These are phyloP conservation scores for Rugalucina vietnamica DNA, from an alignment of 2,888 invertebrate genomes.

Conservation along the genomic window DNA sequence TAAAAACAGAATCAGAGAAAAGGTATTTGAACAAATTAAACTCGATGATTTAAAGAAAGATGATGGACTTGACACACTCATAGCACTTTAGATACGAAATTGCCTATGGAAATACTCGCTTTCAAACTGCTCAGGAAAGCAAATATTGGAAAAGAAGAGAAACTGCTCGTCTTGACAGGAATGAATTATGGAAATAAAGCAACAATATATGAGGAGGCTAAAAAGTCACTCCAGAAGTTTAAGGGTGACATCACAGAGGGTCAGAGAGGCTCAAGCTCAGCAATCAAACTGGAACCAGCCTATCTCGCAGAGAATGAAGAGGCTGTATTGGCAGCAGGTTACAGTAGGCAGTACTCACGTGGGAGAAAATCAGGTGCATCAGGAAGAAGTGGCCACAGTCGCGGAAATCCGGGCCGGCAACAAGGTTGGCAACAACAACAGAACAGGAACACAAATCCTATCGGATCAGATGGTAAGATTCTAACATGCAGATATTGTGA, in stretches of 20 bases:
- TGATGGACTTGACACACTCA: too few species aligned
- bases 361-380: neutral
- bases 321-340: constrained; percentile 23
- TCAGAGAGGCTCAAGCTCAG: neutral
- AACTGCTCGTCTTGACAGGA: constrained; percentile 42
- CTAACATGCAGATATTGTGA: constrained; percentile 51
- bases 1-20: too few species aligned
- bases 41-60: too few species aligned
- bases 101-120: constrained; percentile 60
- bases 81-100: constrained; percentile 57
- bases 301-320: constrained; percentile 27
- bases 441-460: constrained; percentile 26
- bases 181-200: constrained; percentile 47
- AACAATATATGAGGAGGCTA: constrained; percentile 31
- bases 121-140: constrained; percentile 50
- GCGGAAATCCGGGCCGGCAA: neutral
- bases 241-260: neutral
- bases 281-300: constrained; percentile 50
- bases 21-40: too few species aligned
- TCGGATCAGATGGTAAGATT: constrained; percentile 36
- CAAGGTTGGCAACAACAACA: neutral
- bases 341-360: neutral
- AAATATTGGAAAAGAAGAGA: constrained; percentile 54
- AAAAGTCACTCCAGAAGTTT: neutral
- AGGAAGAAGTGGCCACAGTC: neutral